These are phyloP conservation scores for Aphaenogaster rudis DNA, from an alignment of 1,140 invertebrate species.

Conservation along the genomic window DNA sequence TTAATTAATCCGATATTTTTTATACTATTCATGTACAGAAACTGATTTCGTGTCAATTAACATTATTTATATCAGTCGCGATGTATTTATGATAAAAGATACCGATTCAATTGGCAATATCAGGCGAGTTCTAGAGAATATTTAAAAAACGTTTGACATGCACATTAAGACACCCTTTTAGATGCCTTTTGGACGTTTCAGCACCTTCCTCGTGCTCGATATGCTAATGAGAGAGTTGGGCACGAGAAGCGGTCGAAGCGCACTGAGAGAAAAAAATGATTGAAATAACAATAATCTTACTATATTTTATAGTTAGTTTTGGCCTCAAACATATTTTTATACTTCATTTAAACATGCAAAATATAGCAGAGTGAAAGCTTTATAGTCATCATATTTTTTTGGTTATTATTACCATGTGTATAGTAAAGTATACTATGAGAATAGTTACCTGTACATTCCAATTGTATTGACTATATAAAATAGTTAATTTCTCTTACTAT, in stretches of 20 bases:
- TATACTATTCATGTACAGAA: background rate
- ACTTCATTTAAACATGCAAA: too few relatives aligned
- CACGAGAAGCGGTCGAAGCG: background rate
- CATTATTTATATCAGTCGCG: background rate
- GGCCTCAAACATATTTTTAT: too few relatives aligned
- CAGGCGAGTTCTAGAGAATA: background rate
- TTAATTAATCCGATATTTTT: constrained; percentile 1
- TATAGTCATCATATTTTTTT: too few relatives aligned
- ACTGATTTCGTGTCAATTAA: background rate
- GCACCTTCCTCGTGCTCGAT: background rate
- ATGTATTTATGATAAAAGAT: background rate
- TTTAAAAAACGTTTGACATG: background rate
- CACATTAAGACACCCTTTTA: background rate
- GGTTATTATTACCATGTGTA: too few relatives aligned
- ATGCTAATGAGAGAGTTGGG: background rate
- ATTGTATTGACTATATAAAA: too few relatives aligned
- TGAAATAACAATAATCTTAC: too few relatives aligned
- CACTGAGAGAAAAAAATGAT: too few relatives aligned
- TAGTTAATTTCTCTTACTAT: too few relatives aligned
- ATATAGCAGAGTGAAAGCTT: too few relatives aligned
- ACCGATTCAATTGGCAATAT: background rate
- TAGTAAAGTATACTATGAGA: too few relatives aligned
- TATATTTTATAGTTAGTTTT: too few relatives aligned
- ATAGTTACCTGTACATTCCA: too few relatives aligned
- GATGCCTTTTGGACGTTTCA: background rate